Evolutionary conservation across 2,113 vertebrate genomes (phyloP), one percentile per base, ranked within the genome.

Genomic region (Actenoides hombroni): DNA sequence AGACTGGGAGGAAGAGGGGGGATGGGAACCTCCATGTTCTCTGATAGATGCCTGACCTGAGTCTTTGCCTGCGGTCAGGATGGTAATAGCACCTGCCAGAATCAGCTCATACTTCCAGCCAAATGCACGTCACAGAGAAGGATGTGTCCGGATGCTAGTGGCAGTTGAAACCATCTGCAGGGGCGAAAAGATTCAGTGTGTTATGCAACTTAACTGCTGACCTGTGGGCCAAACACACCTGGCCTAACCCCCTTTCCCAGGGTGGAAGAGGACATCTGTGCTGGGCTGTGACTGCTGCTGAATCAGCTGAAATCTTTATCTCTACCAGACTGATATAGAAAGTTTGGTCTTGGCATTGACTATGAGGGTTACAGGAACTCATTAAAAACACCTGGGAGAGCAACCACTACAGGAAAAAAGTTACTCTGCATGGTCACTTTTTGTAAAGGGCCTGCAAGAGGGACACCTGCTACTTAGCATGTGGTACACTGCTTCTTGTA

Each of bases 401-500:
- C 10, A 80, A 4, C 2, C 7, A 68, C 54, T 39, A 24, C 29
- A 65, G 31, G 5, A 54, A 75, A 75, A 75, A 86, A 49, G 21
- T 10, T 74, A 6, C 3, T 53, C 53, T 64, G 5, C 1, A 0
- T 0, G 1, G 7, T 63, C 37, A 37, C 37, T 37, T 37, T 8
- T 37, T 37, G 37, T 37, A 37, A 37, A 70, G 31, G 21, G 48
- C 10, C 16, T 77, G 26, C 26, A 61, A 48, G 31, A 16, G 35
- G 24, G 20, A 54, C 0, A 0, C 4, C 61, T 65, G 16, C 9
- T 37, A 7, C 56, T 16, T 44, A 35, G 5, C 13, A 28, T 17
- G 25, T 25, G 31, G 24, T 33, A 75, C 0, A 0, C 2, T 0
- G 1, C 35, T 53, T 21, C 63, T 18, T 13, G 9, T n/a, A 69